A percentile compares a stretch with the other conserved stretches of the same genome.
These are phyloP conservation scores for Formica aserva DNA, from an alignment of 2,888 invertebrate genomes.

Conservation along the genomic window DNA sequence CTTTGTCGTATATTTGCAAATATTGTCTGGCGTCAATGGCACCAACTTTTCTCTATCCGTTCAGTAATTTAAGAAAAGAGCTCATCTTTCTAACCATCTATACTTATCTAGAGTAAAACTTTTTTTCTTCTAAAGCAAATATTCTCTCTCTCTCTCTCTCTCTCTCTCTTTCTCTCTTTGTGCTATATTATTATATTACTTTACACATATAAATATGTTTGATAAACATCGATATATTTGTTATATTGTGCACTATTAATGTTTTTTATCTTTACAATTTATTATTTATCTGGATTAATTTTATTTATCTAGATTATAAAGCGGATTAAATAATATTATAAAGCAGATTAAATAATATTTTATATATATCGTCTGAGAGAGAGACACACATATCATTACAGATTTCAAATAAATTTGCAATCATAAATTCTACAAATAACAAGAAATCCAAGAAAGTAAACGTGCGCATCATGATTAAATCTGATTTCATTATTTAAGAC, in stretches of 20 bases:
- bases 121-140: neutral
- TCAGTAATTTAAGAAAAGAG: neutral
- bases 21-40: slow-evolving; percentile 36
- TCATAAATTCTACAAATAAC: neutral
- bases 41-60: slow-evolving; percentile 22
- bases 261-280: neutral
- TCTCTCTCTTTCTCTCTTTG: neutral
- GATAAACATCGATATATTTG: slow-evolving; percentile 4
- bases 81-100: neutral
- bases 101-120: neutral
- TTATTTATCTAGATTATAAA: neutral
- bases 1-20: slow-evolving; percentile 59
- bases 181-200: neutral
- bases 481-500: too few relatives aligned
- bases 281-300: neutral
- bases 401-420: neutral
- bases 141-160: neutral
- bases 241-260: neutral
- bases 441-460: neutral
- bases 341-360: neutral
- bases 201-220: slow-evolving; percentile 3
- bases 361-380: neutral
- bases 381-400: neutral
- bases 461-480: neutral
- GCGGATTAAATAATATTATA: too few relatives aligned